Percentiles rank a stretch among this genome's conserved stretches.
These are phyloP conservation scores for Asobara japonica DNA, from an alignment of 1,140 invertebrate species.

Conservation along the genomic window DNA sequence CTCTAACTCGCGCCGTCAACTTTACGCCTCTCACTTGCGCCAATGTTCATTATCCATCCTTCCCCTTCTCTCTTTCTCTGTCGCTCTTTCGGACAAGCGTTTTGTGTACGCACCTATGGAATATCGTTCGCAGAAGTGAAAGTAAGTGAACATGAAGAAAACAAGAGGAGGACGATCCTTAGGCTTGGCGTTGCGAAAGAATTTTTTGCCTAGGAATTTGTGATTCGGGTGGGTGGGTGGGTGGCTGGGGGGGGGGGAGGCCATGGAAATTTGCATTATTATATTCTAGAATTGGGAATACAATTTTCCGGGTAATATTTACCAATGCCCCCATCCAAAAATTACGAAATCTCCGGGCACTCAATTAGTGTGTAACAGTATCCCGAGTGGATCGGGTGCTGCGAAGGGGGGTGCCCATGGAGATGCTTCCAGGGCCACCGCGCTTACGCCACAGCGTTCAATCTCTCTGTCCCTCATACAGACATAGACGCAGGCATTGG, in stretches of 20 bases:
- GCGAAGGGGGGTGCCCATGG: neutral
- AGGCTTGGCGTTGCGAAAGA: neutral
- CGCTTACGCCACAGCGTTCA: conserved; percentile 12
- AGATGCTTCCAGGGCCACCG: conserved; percentile 20
- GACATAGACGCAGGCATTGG: too few species aligned
- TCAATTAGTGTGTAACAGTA: conserved; percentile 22
- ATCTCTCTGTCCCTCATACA: conserved; percentile 18
- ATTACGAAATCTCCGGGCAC: conserved; percentile 6
- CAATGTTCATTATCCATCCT: too few species aligned
- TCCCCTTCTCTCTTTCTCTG: conserved; percentile 27
- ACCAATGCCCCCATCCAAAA: neutral
- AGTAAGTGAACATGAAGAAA: conserved; percentile 3
- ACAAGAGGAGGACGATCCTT: neutral
- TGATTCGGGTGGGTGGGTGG: neutral
- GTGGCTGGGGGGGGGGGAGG: neutral
- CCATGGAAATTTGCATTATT: neutral
- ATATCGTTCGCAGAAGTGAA: conserved; percentile 26
- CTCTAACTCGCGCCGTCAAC: conserved; percentile 45
- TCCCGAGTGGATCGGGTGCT: neutral
- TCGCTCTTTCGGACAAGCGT: neutral
- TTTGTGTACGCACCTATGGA: neutral
- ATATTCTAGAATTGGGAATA: neutral
- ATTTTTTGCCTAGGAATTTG: neutral
- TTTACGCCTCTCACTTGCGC: neutral
- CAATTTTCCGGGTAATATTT: neutral